Base-by-base conservation (phyloP, 2,888 invertebrate genomes). In the Automeris io region DNA sequence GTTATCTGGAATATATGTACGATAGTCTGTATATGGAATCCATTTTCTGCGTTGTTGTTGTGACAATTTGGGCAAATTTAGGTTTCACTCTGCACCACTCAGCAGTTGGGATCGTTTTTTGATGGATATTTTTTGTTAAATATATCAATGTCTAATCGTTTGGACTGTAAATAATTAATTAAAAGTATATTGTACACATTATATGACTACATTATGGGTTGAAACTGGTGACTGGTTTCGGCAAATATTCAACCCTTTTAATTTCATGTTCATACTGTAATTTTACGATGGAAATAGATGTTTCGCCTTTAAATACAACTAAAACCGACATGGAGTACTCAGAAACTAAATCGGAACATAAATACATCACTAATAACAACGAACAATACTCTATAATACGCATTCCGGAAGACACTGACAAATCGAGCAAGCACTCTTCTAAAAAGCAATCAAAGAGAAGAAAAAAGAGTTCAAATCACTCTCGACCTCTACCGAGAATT, bases 351-450 rank as follows among this genome's bases (percentile, higher is more conserved):
- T 69, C 76, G 33, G 81, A 83, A 40, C 70, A 61, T 52, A 85
- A 81, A 69, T 83, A 76, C 49, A 50, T 70, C 46, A 47, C 75
- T 42, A 78, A 70, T 45, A 76, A 71, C 54, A 81, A 74, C 53
- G 86, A 85, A 44, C 74, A 82, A 46, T 83, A 77, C 51, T 76
- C 81, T 23, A 74, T 83, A 45, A 80, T 82, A 60, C 74, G 82
- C 45, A 82, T 86, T 60, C 78, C 85, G 38, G 82, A 82, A 60
- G 81, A 82, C 61, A 69, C 70, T 47, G 82, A 80, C 43, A 91
- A 89, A 57, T 90, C 91, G 59, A 92, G 91, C 72, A 93, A 93
- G 74, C 93, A 93, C 86, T 93, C 93, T 39, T 87, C 94, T 46
- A 90, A 92, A 74, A 93, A 86, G 54, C 81, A 86, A 54, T 86